These are phyloP conservation scores for Bolborhynchus lineola DNA, from an alignment of 2,113 vertebrate species.

Conservation along the genomic window DNA sequence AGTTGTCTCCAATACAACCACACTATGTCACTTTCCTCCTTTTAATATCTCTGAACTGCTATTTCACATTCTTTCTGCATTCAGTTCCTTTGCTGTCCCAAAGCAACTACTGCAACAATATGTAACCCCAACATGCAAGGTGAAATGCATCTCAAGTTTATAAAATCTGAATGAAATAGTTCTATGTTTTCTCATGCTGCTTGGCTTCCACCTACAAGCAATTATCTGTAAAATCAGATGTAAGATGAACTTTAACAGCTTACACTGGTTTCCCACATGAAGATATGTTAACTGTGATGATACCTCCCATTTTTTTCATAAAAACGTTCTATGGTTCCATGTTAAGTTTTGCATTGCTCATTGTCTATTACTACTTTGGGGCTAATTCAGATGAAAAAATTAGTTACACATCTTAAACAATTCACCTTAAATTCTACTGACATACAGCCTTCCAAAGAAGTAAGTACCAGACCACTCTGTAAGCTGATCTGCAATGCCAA, in stretches of 20 bases:
- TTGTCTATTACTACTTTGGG: not conserved
- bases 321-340: not conserved
- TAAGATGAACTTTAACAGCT: not conserved
- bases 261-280: not conserved
- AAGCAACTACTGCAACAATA: not conserved
- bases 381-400: not conserved
- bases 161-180: not conserved
- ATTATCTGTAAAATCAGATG: not conserved
- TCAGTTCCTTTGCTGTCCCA: not conserved
- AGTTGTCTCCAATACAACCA: not conserved
- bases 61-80: not conserved
- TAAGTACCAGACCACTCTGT: not conserved
- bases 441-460: not conserved
- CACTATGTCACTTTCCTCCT: not conserved
- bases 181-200: not conserved
- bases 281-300: not conserved
- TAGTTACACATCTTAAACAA: not conserved
- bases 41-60: not conserved
- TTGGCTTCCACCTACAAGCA: not conserved
- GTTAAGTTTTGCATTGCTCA: not conserved
- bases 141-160: not conserved
- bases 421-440: not conserved
- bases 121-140: not conserved
- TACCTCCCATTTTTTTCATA: not conserved
- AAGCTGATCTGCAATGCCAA: not conserved